A percentile compares a stretch with the other conserved stretches of the same genome.
These are phyloP conservation scores for Turdus rufiventris DNA, from an alignment of 2,113 vertebrate species.

Conservation along the genomic window DNA sequence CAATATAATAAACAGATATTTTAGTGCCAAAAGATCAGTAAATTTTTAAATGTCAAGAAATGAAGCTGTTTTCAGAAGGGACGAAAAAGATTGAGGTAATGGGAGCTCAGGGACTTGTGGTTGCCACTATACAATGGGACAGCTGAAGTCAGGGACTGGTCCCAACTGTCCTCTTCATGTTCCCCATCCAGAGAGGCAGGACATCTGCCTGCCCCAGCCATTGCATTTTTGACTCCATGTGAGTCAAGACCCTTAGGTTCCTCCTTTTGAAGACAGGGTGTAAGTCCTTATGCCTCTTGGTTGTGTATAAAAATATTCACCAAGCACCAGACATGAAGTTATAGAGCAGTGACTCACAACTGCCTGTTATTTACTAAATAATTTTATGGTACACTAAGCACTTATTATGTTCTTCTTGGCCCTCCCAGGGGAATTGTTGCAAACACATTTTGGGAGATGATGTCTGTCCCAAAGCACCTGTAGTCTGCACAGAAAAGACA, in stretches of 20 bases:
- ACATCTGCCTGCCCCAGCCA: not conserved
- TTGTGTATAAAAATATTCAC: conserved; percentile 1
- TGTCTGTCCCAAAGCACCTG: not conserved
- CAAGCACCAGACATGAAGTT: conserved; percentile 3
- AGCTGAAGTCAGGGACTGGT: not conserved
- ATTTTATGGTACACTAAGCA: not conserved
- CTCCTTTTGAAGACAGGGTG: conserved; percentile 3
- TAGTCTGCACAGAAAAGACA: not conserved
- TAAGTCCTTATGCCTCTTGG: not conserved
- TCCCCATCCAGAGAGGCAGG: not conserved
- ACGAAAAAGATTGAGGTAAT: not conserved
- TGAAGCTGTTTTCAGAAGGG: not conserved
- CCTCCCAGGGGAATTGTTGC: not conserved
- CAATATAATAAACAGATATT: not conserved
- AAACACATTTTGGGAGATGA: not conserved
- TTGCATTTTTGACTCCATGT: not conserved
- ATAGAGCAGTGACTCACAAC: conserved; percentile 34
- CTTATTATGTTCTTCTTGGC: not conserved
- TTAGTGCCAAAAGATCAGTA: not conserved
- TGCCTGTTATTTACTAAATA: conserved; percentile 42
- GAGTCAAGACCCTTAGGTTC: not conserved
- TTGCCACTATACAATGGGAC: not conserved
- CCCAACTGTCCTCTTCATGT: not conserved
- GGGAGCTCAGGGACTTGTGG: not conserved
- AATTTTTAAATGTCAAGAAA: not conserved